Evolutionary conservation across 2,888 invertebrate genomes (phyloP).

Genomic region (Hyppa rectilinea): DNA sequence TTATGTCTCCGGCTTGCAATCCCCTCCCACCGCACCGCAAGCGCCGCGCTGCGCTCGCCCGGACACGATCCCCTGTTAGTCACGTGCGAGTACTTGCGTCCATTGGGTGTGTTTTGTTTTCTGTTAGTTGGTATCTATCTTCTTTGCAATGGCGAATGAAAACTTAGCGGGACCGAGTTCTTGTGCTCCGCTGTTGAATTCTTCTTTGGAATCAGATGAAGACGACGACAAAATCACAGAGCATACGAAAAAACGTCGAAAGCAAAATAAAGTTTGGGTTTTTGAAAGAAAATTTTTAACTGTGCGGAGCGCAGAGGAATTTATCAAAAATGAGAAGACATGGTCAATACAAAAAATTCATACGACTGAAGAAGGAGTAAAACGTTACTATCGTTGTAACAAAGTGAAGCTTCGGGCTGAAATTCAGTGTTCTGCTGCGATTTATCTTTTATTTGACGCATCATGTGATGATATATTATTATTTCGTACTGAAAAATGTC

Average conservation of each 20-base stretch:
- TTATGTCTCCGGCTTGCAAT: slow-evolving; percentile 1
- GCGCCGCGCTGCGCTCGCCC: not conserved
- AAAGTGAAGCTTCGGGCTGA: not conserved
- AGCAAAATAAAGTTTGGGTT: slow-evolving; percentile 1
- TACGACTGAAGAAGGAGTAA: too few relatives aligned
- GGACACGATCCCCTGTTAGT: too few relatives aligned
- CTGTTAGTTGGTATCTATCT: too few relatives aligned
- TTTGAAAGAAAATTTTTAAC: not conserved
- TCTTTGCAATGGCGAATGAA: not conserved
- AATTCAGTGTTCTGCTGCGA: slow-evolving; percentile 7
- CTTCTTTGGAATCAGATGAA: not conserved
- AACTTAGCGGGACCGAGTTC: not conserved
- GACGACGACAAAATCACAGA: too few relatives aligned
- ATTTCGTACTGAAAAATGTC: too few relatives aligned
- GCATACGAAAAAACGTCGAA: too few relatives aligned
- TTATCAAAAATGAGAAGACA: not conserved
- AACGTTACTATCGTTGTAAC: not conserved
- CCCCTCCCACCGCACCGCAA: slow-evolving; percentile 3
- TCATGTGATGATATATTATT: too few relatives aligned
- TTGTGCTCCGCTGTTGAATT: not conserved
- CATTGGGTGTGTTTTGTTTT: too few relatives aligned
- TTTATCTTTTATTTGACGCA: not conserved
- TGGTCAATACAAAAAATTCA: too few relatives aligned
- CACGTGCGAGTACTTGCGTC: too few relatives aligned
- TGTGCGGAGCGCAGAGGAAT: not conserved